Base-by-base conservation (phyloP, 2,888 invertebrate species). In the Adelphocoris suturalis region DNA sequence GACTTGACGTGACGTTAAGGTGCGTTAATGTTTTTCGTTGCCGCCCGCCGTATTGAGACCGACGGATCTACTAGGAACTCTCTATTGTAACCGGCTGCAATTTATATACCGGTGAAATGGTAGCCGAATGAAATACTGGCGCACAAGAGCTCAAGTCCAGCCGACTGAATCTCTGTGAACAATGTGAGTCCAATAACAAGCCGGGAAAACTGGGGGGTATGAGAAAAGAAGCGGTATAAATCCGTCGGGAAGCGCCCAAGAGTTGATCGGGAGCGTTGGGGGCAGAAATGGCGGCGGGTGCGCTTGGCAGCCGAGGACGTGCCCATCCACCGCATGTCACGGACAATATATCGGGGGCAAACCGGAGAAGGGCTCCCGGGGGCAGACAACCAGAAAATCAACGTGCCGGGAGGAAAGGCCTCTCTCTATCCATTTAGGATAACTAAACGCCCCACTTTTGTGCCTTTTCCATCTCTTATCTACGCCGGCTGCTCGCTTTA, bases 331-430 rank as follows among this genome's bases (percentile, higher is more conserved):
- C 61, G 84, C 89, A 68, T 84, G 89, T 89, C 89, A 89, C 89
- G 68, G 84, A 89, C 89, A 89, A 89, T 89, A 89, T 89, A 89
- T 89, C 61, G 82, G 89, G 89, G 48, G 89, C 57, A 16, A 88
- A 78, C 27, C 52, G 86, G 81, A 52, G 76, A 19, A 61, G 68
- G 48, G 47, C 37, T 82, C 80, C 82, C 0, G 89, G 48, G 27
- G 61, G 89, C 89, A 89, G 89, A 89, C 89, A 89, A 89, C 47
- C 89, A 68, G 89, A 89, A 89, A 89, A 89, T 89, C 84, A 89
- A 89, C 89, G 89, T 84, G 89, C 48, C 14, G 78, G 75, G 55
- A 52, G 19, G 52, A 55, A 52, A 68, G 13, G 68, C 12, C 68
- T 37, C 78, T 52, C 52, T 76, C 78, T 52, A 88, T 88, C 88